Conservation (phyloP, 1,140 invertebrate species). For the Lasioglossum albipes region DNA sequence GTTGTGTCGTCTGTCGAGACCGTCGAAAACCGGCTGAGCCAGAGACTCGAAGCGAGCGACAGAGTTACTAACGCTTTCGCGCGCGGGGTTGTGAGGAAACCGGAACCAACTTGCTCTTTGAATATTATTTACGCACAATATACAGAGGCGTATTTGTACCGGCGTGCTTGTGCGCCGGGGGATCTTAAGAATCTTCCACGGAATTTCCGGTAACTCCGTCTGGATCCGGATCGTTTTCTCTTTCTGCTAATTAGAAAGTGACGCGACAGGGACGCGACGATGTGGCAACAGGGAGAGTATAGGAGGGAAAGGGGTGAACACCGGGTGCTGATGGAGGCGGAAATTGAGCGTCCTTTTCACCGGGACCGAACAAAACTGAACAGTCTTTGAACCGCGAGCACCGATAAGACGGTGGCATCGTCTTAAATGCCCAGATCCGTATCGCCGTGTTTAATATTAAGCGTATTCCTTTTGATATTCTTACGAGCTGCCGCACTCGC, state of each 20-base stretch:
- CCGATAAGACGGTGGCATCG: conserved; percentile 66
- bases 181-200: conserved; percentile 45
- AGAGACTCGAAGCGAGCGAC: too few relatives aligned
- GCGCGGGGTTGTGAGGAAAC: too few relatives aligned
- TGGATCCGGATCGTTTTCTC: conserved; percentile 50
- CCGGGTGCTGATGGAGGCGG: conserved; percentile 1
- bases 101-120: background rate
- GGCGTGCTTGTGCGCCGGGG: background rate
- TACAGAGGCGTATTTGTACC: background rate
- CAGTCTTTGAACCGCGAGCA: conserved; percentile 57
- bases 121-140: conserved; percentile 15
- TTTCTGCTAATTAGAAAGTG: conserved; percentile 62
- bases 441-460: conserved; percentile 72
- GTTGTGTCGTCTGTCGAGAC: conserved; percentile 9
- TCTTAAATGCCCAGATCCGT: conserved; percentile 65
- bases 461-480: conserved; percentile 72
- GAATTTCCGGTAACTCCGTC: conserved; percentile 47
- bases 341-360: conserved; percentile 49
- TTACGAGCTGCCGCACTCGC: conserved; percentile 37
- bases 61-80: too few relatives aligned
- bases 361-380: conserved; percentile 66
- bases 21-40: background rate
- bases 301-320: background rate
- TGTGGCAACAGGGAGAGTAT: too few relatives aligned
- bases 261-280: conserved; percentile 15